Percentiles rank a stretch among this genome's conserved stretches.
These are phyloP conservation scores for Cephalopachus bancanus DNA, from an alignment of 2,797 vertebrate genomes.

Conservation along the genomic window DNA sequence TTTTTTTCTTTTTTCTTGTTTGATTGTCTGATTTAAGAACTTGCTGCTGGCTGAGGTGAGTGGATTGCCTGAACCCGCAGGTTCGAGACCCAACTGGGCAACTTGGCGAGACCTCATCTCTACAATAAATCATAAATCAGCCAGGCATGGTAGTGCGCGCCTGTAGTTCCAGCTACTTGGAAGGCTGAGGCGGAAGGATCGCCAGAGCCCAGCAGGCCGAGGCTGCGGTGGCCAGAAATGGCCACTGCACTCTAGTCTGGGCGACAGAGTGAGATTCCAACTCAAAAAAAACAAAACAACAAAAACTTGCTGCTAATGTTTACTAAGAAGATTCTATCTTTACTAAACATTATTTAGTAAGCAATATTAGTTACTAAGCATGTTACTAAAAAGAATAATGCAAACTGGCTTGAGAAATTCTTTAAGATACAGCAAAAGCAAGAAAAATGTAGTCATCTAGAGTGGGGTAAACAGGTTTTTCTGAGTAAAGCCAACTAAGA, in stretches of 20 bases:
- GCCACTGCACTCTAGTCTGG: no score
- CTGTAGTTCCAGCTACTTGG: no score
- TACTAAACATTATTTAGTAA: constrained; percentile 15
- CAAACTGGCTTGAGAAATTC: constrained; percentile 34
- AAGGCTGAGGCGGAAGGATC: no score
- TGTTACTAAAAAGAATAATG: constrained; percentile 49
- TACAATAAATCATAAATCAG: no score
- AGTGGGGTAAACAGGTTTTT: background rate
- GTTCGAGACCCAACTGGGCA: no score
- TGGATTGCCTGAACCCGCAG: no score
- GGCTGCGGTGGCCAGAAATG: no score
- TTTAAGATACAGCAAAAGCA: constrained; percentile 38
- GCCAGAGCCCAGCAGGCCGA: no score
- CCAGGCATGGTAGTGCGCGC: no score
- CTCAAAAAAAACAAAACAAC: no score
- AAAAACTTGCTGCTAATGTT: background rate
- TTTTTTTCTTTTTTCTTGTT: background rate
- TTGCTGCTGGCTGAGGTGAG: background rate
- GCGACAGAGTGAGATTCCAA: no score
- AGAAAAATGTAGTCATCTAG: constrained; percentile 11
- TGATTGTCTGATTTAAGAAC: constrained; percentile 42
- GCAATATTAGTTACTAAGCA: constrained; percentile 14
- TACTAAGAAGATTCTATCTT: constrained; percentile 15
- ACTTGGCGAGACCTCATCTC: no score
- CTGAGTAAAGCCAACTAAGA: constrained; percentile 13